Conservation (phyloP, 2,113 vertebrate species). For the Sinocyclocheilus maitianheensis region DNA sequence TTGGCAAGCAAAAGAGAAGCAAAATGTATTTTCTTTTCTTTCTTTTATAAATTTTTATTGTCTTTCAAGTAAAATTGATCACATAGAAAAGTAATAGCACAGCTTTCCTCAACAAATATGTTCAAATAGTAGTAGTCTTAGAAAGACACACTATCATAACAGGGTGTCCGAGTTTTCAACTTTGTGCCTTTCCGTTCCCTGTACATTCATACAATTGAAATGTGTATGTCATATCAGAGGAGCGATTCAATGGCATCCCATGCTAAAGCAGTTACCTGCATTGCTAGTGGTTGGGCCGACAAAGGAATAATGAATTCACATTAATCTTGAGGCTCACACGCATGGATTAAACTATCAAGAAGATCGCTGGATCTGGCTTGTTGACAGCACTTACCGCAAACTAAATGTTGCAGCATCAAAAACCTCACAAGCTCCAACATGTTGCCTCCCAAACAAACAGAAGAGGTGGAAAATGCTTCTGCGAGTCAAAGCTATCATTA, state of each 20-base stretch:
- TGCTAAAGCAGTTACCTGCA: conserved; percentile 17
- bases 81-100: not conserved
- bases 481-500: conserved; percentile 70
- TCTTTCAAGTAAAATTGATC: no score
- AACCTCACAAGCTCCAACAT: conserved; percentile 63
- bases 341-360: conserved; percentile 76
- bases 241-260: not conserved
- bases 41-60: no score
- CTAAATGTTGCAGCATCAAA: conserved; percentile 60
- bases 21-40: no score
- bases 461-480: conserved; percentile 46
- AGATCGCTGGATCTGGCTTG: conserved; percentile 69
- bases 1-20: no score
- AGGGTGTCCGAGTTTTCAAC: not conserved
- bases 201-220: not conserved
- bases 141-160: not conserved
- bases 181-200: not conserved
- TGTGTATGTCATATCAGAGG: not conserved
- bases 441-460: conserved; percentile 69
- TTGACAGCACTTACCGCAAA: conserved; percentile 66
- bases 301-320: conserved; percentile 57
- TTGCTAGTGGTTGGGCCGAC: conserved; percentile 28
- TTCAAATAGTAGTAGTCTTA: not conserved
- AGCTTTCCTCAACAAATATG: not conserved
- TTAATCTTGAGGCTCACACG: conserved; percentile 72